Conservation (phyloP, 2,113 vertebrate species). For the Myiozetetes cayanensis region DNA sequence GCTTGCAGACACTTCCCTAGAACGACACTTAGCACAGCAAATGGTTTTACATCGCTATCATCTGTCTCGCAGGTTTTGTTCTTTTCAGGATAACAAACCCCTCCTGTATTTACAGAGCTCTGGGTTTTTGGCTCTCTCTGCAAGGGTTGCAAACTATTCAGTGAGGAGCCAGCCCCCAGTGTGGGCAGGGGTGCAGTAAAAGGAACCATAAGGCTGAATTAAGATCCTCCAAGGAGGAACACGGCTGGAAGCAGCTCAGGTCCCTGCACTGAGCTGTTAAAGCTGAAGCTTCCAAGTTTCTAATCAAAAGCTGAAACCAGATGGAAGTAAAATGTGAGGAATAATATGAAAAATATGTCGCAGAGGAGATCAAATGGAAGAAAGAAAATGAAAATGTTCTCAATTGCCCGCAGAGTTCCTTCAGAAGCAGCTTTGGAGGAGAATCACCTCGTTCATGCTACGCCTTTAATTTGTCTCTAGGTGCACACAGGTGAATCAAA, state of each 20-base stretch:
- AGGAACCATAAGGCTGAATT: not conserved
- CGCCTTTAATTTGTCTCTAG: not conserved
- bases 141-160: not conserved
- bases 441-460: not conserved
- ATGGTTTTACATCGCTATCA: not conserved
- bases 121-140: not conserved
- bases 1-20: not conserved
- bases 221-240: conserved; percentile 1
- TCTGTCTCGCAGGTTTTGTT: not conserved
- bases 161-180: not conserved
- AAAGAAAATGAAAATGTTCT: conserved; percentile 57
- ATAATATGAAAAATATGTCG: conserved; percentile 76
- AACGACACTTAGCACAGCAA: not conserved
- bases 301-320: conserved; percentile 76
- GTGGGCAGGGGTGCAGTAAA: not conserved
- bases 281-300: conserved; percentile 57
- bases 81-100: not conserved
- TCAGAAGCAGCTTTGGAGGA: conserved; percentile 50
- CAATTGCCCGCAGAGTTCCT: conserved; percentile 9
- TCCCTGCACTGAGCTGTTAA: conserved; percentile 36
- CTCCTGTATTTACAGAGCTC: not conserved
- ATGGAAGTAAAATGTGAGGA: conserved; percentile 71
- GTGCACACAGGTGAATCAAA: not conserved
- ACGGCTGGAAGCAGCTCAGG: conserved; percentile 16
- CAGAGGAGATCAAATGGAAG: conserved; percentile 72